Evolutionary conservation across 2,888 invertebrate species (phyloP), one percentile per base, ranked within the genome.

Genomic region (Dascillus cervinus): DNA sequence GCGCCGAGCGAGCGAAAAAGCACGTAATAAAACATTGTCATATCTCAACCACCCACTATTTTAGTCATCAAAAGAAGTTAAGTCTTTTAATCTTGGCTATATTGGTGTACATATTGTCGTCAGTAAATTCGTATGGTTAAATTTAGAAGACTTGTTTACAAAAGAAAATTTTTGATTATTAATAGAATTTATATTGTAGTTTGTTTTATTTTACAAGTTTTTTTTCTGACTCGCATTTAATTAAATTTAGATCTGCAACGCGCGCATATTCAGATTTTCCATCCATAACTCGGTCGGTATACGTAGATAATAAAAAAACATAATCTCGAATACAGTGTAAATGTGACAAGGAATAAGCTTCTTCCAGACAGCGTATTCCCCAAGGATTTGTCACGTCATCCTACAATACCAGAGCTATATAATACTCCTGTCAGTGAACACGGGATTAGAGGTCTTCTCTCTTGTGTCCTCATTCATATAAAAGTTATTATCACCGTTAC

Each of bases 311-410:
- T n/a, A n/a, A n/a, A n/a, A 17, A 17, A 17, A 17, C 8, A 17
- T 17, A 54, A 54, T 54, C 52, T 49, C 50, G 49, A 52, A 50
- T 46, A 52, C 51, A 46, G 49, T 52, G 39, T 34, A 50, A 51
- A 56, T 55, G 55, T 56, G 56, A 58, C 57, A 56, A 52, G 52
- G 43, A 53, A 53, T 57, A 58, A 58, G 55, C 55, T 48, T 44
- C 39, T 39, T 34, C 32, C 42, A 48, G 50, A 49, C 51, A 45
- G 44, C 39, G 45, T 46, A 50, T 51, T 55, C 60, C 56, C 50
- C 35, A 37, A 49, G 58, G 60, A 57, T 59, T 60, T 58, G 59
- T 59, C 60, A 58, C 58, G 56, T 58, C 60, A 54, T 45, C 51
- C 52, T 53, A 61, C 58, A 61, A 61, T 61, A 50, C 54, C n/a